phyloP scores from a whole-genome alignment of 2,113 vertebrate genomes.

The Menidia beryllina region DNA sequence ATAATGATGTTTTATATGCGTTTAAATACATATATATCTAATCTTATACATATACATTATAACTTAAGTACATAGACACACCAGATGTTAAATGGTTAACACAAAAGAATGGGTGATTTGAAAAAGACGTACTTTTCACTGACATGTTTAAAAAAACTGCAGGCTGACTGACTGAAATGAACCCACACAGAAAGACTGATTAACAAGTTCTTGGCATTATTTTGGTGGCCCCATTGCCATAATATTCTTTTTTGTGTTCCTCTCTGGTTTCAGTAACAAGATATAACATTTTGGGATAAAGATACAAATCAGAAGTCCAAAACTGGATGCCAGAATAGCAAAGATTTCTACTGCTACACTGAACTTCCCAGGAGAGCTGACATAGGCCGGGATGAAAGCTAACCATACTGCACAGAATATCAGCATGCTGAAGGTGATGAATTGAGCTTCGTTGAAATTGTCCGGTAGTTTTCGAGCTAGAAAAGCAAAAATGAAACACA shows the following conservation, averaged over 20 bases:
- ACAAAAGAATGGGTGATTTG: no score
- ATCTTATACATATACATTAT: no score
- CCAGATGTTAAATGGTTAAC: no score
- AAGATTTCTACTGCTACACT: constrained; percentile 83
- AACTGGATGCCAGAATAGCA: constrained; percentile 82
- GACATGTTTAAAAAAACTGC: no score
- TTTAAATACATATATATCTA: no score
- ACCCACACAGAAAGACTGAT: no score
- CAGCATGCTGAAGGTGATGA: constrained; percentile 81
- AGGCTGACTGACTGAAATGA: no score
- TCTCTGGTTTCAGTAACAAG: constrained; percentile 80
- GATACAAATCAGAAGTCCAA: constrained; percentile 79
- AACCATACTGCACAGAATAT: constrained; percentile 82
- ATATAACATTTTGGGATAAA: constrained; percentile 82
- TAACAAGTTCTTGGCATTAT: no score
- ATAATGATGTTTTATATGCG: no score
- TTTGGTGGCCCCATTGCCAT: constrained; percentile 63
- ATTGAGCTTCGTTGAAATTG: constrained; percentile 80
- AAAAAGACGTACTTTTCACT: no score
- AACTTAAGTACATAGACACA: no score
- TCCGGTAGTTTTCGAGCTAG: constrained; percentile 77
- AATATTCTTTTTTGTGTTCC: constrained; percentile 79
- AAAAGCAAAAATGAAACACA: constrained; percentile 79
- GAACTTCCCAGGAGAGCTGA: constrained; percentile 82
- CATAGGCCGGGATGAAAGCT: constrained; percentile 81